phyloP scores from a whole-genome alignment of 1,140 invertebrate genomes.

The Archivesica marissinica region DNA sequence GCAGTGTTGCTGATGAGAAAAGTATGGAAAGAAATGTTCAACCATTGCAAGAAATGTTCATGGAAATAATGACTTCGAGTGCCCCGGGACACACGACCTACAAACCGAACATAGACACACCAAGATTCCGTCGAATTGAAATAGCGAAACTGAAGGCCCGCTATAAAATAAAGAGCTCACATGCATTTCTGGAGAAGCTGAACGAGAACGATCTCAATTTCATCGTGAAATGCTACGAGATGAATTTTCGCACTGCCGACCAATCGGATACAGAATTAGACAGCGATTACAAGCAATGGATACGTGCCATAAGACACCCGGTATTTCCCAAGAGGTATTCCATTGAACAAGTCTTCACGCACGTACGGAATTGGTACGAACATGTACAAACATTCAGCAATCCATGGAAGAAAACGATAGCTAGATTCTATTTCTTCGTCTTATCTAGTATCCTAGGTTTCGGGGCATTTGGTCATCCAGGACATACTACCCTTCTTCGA shows the following conservation, averaged over 20 bases:
- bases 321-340: neutral
- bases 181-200: slow-evolving; percentile 51
- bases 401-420: neutral
- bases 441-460: slow-evolving; percentile 61
- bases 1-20: slow-evolving; percentile 31
- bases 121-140: slow-evolving; percentile 33
- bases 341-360: slow-evolving; percentile 34
- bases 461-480: slow-evolving; percentile 27
- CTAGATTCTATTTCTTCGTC: slow-evolving; percentile 62
- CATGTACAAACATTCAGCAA: slow-evolving; percentile 24
- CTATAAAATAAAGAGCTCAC: slow-evolving; percentile 11
- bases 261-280: slow-evolving; percentile 1
- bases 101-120: neutral
- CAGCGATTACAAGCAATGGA: slow-evolving; percentile 64
- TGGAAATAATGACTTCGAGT: slow-evolving; percentile 42
- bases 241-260: slow-evolving; percentile 41
- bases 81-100: slow-evolving; percentile 3
- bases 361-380: slow-evolving; percentile 55
- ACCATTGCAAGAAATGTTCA: slow-evolving; percentile 34
- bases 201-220: slow-evolving; percentile 44
- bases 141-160: slow-evolving; percentile 57
- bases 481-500: slow-evolving; percentile 34
- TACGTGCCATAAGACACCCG: slow-evolving; percentile 48
- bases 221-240: slow-evolving; percentile 59
- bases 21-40: slow-evolving; percentile 17